A percentile compares a stretch with the other conserved stretches of the same genome.
These are phyloP conservation scores for Columba guinea DNA, from an alignment of 2,797 vertebrate genomes.

Conservation along the genomic window DNA sequence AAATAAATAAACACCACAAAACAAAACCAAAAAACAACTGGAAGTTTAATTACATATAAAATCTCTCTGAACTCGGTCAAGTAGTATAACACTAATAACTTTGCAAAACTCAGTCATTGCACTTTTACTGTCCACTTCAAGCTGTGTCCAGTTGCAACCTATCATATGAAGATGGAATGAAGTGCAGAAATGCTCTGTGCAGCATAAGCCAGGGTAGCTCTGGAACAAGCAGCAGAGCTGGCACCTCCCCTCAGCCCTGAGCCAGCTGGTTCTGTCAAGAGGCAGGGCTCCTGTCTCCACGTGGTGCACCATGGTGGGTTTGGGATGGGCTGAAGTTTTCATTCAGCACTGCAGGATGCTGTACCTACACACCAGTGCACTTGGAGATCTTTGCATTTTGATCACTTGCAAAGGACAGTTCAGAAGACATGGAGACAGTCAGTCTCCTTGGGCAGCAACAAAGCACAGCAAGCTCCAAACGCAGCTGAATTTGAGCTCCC, in stretches of 20 bases:
- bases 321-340: background rate
- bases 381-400: rapidly evolving
- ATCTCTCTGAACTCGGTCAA: background rate
- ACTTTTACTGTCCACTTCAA: background rate
- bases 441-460: background rate
- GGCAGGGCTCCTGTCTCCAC: background rate
- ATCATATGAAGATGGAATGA: background rate
- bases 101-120: background rate
- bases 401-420: background rate
- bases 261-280: rapidly evolving
- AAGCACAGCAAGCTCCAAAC: background rate
- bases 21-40: background rate
- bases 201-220: background rate
- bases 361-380: rapidly evolving
- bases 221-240: background rate
- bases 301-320: background rate
- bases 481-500: background rate
- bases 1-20: background rate
- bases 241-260: background rate
- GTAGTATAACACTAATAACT: background rate
- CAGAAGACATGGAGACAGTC: background rate
- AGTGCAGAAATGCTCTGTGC: background rate
- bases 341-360: rapidly evolving
- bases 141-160: background rate
- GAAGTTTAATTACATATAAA: background rate